Base-by-base conservation (phyloP, 1,140 invertebrate genomes). In the Drosophila watanabei region DNA sequence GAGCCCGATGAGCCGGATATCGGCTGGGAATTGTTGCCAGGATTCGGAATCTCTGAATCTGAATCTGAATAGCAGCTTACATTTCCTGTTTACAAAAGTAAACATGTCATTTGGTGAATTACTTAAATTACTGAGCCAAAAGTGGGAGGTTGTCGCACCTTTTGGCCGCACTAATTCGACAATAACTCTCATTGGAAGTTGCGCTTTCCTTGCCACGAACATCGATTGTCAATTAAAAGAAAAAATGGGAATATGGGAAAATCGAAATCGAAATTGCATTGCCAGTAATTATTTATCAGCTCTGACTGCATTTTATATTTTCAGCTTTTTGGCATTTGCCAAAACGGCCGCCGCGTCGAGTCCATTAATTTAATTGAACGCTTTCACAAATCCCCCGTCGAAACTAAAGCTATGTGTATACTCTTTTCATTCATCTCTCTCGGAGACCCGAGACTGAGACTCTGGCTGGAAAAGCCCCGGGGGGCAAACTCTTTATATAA, bases 341-440 rank as follows among this genome's bases (percentile, higher is more conserved):
- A 79, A 85, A 73, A 73, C 78, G 52, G 70, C 58, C 62, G 61
- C 68, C 30, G 54, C 14, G 54, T 69, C 59, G 61, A 65, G 78
- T 86, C 68, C 78, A 91, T 87, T 91, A 87, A 91, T 66, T 91
- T 87, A 91, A 91, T 91, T 91, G 87, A 91, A 91, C 87, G 87
- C 87, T 91, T 91, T 91, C 87, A 91, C 87, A 91, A 91, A 82
- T 88, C 79, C 80, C 76, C 75, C 76, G 46, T 62, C 60, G 66
- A 77, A 82, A 57, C 64, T 75, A 63, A 72, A 77, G 51, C 60
- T 35, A 24, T n/a, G n/a, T n/a, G n/a, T 35, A 24, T 33, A 18
- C 61, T 60, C 46, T 66, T 68, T 64, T 68, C 63, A 71, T 71
- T 71, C 68, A 71, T 71, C 62, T 54, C 52, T 16, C 13, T 37